Percentiles rank a stretch among this genome's conserved stretches.
phyloP scores from a whole-genome alignment of 2,797 vertebrate species.

The Eptatretus atami region DNA sequence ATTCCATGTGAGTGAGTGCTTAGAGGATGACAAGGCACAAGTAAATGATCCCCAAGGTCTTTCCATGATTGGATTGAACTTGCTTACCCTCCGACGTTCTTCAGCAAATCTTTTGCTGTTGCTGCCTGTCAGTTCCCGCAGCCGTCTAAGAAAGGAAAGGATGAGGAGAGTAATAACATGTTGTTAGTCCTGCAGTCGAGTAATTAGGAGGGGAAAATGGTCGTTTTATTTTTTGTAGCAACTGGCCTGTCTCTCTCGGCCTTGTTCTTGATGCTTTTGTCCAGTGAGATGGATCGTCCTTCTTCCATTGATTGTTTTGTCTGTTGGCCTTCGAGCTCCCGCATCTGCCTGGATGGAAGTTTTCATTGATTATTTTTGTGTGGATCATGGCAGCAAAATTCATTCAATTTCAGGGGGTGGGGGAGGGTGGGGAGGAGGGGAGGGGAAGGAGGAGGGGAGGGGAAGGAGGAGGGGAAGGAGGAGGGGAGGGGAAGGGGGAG shows the following conservation, averaged over 20 bases:
- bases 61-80: no score
- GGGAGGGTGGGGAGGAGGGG: no score
- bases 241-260: constrained; percentile 1
- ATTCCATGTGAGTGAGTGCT: no score
- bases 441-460: no score
- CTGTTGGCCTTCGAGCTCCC: constrained; percentile 1
- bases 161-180: not conserved
- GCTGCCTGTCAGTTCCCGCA: constrained; percentile 2
- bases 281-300: not conserved
- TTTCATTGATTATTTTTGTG: no score
- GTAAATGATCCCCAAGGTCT: no score
- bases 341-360: not conserved
- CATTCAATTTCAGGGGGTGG: no score
- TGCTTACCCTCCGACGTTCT: constrained; percentile 1
- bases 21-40: no score
- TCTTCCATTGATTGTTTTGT: constrained; percentile 3
- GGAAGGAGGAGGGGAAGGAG: no score
- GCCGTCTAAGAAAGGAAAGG: not conserved
- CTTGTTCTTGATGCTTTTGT: constrained; percentile 5
- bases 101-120: constrained; percentile 1
- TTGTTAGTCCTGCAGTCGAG: not conserved
- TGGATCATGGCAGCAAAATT: no score
- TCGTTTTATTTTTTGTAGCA: no score
- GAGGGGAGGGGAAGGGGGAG: no score
- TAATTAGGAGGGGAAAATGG: not conserved